Evolutionary conservation across 2,797 vertebrate genomes (phyloP).

Genomic region (Falco biarmicus): DNA sequence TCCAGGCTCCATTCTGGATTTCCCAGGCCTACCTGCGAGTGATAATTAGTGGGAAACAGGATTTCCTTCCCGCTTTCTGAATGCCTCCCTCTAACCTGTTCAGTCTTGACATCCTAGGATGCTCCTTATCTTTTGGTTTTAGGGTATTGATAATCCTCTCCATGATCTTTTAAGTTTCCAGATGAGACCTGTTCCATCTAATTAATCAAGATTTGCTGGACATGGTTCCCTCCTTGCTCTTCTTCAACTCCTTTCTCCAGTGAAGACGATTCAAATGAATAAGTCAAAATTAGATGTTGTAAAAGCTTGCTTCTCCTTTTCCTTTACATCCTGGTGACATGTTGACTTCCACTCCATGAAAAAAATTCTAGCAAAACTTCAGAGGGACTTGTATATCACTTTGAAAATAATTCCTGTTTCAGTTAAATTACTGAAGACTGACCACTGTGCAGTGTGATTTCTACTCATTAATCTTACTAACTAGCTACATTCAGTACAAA

Average conservation of each 20-base stretch:
- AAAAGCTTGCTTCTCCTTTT: background rate
- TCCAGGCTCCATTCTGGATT: background rate
- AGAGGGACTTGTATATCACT: constrained; percentile 45
- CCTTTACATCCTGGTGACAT: background rate
- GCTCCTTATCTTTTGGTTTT: background rate
- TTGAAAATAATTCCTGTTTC: constrained; percentile 71
- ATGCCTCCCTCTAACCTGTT: background rate
- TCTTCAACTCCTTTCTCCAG: background rate
- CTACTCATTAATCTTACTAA: constrained; percentile 74
- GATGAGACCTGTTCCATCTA: background rate
- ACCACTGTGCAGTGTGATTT: constrained; percentile 54
- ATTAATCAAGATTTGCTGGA: background rate
- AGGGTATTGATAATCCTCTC: background rate
- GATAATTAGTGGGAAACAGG: background rate
- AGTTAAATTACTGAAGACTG: constrained; percentile 68
- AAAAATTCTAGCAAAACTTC: constrained; percentile 24
- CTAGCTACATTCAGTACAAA: constrained; percentile 43
- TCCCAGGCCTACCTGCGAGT: background rate
- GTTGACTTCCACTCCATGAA: background rate
- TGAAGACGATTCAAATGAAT: background rate
- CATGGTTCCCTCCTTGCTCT: background rate
- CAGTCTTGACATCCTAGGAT: background rate
- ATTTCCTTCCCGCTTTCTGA: background rate
- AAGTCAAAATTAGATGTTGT: background rate
- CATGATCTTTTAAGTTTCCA: background rate